Evolutionary conservation across 2,113 vertebrate genomes (phyloP).

Genomic region (Pterocles orientalis): DNA sequence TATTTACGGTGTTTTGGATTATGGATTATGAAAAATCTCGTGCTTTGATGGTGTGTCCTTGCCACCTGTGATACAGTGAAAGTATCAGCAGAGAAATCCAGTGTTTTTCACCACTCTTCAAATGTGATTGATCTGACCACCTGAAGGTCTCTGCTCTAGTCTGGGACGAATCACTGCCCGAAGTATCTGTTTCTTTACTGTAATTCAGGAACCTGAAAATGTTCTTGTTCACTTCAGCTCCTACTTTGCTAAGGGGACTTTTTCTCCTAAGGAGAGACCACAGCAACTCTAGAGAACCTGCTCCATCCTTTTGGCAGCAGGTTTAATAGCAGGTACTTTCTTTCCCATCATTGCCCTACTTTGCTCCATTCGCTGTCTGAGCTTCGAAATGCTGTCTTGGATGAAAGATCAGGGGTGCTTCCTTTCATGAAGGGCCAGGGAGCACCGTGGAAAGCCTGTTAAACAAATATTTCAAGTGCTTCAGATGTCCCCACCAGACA

Average conservation of each 20-base stretch:
- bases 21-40: neutral
- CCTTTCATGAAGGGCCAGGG: neutral
- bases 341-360: neutral
- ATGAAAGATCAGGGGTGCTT: neutral
- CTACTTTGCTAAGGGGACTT: neutral
- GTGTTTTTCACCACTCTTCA: neutral
- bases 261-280: neutral
- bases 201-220: neutral
- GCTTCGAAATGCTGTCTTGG: neutral
- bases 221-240: neutral
- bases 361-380: neutral
- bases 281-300: neutral
- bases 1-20: neutral
- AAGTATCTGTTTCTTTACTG: neutral
- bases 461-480: neutral
- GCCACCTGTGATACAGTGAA: neutral
- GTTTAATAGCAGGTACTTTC: neutral
- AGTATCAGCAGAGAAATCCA: neutral
- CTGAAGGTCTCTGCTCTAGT: neutral
- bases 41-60: neutral
- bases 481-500: neutral
- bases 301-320: neutral
- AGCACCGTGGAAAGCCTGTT: neutral
- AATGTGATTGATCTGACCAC: neutral
- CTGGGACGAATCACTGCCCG: neutral